Percentiles rank a stretch among this genome's conserved stretches.
Conservation (phyloP, 2,113 vertebrate genomes). For the Apodemus sylvaticus region DNA sequence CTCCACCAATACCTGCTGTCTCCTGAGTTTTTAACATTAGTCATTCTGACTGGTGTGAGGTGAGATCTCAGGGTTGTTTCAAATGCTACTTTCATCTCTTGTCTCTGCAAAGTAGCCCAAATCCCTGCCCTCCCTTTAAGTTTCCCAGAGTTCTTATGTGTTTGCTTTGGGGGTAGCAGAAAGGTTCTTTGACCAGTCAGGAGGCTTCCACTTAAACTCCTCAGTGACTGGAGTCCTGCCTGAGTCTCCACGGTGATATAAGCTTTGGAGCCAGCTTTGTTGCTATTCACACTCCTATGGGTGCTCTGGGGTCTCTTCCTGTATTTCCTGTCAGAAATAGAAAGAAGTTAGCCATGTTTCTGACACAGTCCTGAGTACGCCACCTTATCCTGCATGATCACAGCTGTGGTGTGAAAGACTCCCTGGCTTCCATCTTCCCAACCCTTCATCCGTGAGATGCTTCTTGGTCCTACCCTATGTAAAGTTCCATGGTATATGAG, state of each 20-base stretch:
- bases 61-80: no score
- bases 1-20: no score
- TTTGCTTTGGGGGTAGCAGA: neutral
- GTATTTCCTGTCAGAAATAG: neutral
- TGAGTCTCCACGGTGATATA: neutral
- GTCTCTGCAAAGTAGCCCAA: neutral
- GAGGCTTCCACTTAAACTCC: neutral
- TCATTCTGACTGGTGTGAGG: no score
- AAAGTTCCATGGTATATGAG: neutral
- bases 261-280: neutral
- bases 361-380: neutral
- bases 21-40: no score
- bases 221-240: neutral
- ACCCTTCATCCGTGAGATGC: neutral
- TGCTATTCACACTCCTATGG: rapidly evolving
- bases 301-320: neutral
- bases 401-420: neutral
- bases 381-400: neutral
- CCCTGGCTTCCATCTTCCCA: neutral
- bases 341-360: neutral
- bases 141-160: neutral
- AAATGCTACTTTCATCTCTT: neutral
- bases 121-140: neutral
- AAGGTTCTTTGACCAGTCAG: neutral
- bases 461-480: neutral